These are phyloP conservation scores for Anarrhichthys ocellatus DNA, from an alignment of 2,113 vertebrate genomes.

Conservation along the genomic window DNA sequence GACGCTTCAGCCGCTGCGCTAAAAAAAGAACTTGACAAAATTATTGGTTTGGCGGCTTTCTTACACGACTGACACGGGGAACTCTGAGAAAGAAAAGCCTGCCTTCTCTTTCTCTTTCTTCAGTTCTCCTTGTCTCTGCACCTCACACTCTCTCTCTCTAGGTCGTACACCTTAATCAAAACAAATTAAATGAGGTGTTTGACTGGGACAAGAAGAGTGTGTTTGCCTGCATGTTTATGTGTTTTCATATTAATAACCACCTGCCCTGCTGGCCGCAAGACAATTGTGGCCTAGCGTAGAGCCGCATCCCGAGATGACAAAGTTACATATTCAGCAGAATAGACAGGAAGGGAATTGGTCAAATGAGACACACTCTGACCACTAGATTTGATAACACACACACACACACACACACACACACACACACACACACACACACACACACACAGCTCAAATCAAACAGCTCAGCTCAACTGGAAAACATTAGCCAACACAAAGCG, in stretches of 20 bases:
- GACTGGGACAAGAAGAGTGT: conserved; percentile 77
- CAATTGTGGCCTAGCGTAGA: conserved; percentile 61
- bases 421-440: background rate
- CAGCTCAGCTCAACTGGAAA: conserved; percentile 68
- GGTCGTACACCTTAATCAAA: conserved; percentile 95
- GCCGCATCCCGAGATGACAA: conserved; percentile 87
- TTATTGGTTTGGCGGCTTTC: conserved; percentile 99
- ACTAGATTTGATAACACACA: conserved; percentile 46
- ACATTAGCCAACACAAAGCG: conserved; percentile 86
- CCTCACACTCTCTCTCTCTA: conserved; percentile 65
- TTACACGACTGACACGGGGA: conserved; percentile 95
- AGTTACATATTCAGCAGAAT: conserved; percentile 61
- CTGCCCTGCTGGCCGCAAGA: conserved; percentile 86
- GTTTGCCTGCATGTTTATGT: conserved; percentile 39
- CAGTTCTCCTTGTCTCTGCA: conserved; percentile 55
- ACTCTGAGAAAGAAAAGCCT: conserved; percentile 90
- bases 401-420: background rate
- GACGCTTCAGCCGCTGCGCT: conserved; percentile 93
- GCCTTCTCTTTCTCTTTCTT: conserved; percentile 60
- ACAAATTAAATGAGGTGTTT: conserved; percentile 96
- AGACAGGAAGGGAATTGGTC: conserved; percentile 9
- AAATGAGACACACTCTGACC: conserved; percentile 31
- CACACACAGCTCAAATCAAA: conserved; percentile 3
- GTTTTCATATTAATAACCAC: conserved; percentile 97
- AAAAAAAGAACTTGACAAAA: conserved; percentile 96